These are phyloP conservation scores for Heliconius eleuchia DNA, from an alignment of 1,140 invertebrate species.

Conservation along the genomic window DNA sequence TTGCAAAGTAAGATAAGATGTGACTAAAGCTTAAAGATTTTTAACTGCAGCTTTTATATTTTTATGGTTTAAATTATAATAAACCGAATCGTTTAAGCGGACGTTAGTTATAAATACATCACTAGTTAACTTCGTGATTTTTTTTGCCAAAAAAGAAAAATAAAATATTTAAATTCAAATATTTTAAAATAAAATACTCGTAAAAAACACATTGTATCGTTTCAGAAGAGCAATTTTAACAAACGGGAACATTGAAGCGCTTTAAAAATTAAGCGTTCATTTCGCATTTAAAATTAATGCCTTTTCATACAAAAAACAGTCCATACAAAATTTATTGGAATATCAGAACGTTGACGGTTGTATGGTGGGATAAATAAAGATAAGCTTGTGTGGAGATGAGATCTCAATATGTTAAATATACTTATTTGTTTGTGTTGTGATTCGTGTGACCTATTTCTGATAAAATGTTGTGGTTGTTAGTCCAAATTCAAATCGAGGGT, in stretches of 20 bases:
- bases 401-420: neutral
- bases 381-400: neutral
- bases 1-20: too few species aligned
- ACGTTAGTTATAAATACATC: neutral
- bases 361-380: conserved; percentile 9
- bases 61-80: neutral
- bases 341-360: conserved; percentile 12
- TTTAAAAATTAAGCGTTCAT: conserved; percentile 37
- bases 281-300: conserved; percentile 35
- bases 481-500: neutral
- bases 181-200: conserved; percentile 25
- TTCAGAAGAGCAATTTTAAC: conserved; percentile 37
- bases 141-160: neutral
- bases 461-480: neutral
- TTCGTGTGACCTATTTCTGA: neutral
- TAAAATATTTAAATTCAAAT: neutral
- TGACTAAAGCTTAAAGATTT: neutral
- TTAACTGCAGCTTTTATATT: neutral
- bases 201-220: conserved; percentile 37
- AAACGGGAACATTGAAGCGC: conserved; percentile 28
- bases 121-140: neutral
- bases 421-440: neutral
- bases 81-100: neutral
- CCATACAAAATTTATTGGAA: conserved; percentile 9
- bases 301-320: conserved; percentile 25